phyloP scores from a whole-genome alignment of 1,140 invertebrate species.

The Pomacea maculata region DNA sequence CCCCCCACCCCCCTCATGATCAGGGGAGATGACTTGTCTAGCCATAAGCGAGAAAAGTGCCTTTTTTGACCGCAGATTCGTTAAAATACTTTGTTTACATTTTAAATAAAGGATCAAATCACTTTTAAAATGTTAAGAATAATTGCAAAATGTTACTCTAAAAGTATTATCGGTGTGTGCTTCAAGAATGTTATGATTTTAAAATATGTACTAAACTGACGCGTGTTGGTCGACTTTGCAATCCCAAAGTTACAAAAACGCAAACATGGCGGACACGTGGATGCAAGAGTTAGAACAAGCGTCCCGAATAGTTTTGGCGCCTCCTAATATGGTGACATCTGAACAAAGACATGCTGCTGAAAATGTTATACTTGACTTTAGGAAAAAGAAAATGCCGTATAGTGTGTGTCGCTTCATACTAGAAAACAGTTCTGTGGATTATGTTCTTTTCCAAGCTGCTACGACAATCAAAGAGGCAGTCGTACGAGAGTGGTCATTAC shows the following conservation, averaged over 20 bases:
- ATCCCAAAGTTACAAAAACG: neutral
- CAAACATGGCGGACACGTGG: slow-evolving; percentile 35
- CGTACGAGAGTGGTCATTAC: slow-evolving; percentile 81
- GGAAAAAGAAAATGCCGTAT: slow-evolving; percentile 84
- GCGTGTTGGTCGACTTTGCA: neutral
- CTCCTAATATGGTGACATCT: slow-evolving; percentile 79
- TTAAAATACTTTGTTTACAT: neutral
- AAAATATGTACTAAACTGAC: neutral
- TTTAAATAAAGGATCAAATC: neutral
- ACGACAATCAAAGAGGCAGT: slow-evolving; percentile 84
- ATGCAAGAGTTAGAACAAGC: slow-evolving; percentile 72
- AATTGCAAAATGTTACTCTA: no score
- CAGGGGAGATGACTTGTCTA: no score
- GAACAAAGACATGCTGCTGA: slow-evolving; percentile 84
- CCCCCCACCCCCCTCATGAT: no score
- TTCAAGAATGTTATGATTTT: no score
- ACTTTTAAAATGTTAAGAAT: neutral
- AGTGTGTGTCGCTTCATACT: slow-evolving; percentile 82
- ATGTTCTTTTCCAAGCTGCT: slow-evolving; percentile 87
- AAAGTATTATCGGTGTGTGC: no score
- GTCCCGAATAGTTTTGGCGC: slow-evolving; percentile 79
- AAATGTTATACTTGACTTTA: slow-evolving; percentile 80
- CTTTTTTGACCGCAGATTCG: neutral
- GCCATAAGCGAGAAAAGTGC: no score
- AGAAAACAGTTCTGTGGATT: slow-evolving; percentile 81